A percentile compares a stretch with the other conserved stretches of the same genome.
These are phyloP conservation scores for Megalops cyprinoides DNA, from an alignment of 2,797 vertebrate species.

Conservation along the genomic window DNA sequence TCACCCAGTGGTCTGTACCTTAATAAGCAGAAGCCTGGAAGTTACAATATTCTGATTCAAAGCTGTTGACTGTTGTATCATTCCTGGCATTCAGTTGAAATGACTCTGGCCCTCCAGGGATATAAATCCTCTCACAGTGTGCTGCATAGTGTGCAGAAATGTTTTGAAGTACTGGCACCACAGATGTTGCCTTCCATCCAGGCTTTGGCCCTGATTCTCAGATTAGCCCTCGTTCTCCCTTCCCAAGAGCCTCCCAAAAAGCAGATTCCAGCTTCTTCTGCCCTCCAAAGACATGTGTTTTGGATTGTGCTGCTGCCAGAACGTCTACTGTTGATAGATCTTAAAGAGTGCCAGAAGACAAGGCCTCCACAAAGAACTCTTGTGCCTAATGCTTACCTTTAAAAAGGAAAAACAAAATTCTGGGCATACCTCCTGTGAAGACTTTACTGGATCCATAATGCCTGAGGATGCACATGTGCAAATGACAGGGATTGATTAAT, in stretches of 20 bases:
- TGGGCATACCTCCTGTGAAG: too few relatives aligned
- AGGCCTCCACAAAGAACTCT: conserved; percentile 43
- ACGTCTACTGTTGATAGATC: too few relatives aligned
- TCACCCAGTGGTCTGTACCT: background rate
- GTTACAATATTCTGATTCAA: background rate
- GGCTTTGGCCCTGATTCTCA: background rate
- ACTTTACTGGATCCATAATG: conserved; percentile 9
- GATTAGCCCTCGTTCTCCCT: background rate
- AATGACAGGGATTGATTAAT: background rate
- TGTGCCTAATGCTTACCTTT: conserved; percentile 40
- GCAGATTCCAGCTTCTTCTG: conserved; percentile 20
- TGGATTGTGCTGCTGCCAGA: conserved; percentile 51
- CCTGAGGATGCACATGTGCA: background rate
- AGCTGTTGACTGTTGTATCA: background rate
- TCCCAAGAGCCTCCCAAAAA: conserved; percentile 15
- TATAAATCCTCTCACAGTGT: conserved; percentile 20
- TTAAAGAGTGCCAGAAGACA: conserved; percentile 44
- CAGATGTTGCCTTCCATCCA: conserved; percentile 13
- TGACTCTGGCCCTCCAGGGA: conserved; percentile 3
- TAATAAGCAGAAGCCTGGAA: background rate
- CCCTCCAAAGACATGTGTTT: conserved; percentile 54
- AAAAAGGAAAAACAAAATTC: conserved; percentile 34
- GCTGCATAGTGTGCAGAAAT: background rate
- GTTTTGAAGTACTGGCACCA: conserved; percentile 2
- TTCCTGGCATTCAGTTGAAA: background rate